Conservation (phyloP, 2,797 vertebrate genomes). For the Acanthiza pusilla region DNA sequence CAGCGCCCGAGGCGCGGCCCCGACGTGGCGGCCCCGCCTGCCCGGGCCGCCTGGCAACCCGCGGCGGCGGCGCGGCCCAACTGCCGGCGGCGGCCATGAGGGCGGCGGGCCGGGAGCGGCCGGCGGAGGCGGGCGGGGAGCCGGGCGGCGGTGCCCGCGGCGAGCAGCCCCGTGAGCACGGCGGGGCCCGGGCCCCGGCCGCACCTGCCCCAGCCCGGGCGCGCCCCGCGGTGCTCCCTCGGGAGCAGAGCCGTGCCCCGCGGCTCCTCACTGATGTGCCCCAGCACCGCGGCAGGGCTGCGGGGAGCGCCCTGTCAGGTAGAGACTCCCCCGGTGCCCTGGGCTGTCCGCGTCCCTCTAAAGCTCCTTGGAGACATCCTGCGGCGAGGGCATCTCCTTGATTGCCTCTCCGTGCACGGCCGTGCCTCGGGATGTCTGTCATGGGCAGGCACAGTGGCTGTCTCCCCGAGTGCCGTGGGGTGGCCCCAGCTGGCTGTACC, state of each 20-base stretch:
- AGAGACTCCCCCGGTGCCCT: accelerated
- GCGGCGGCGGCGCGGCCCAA: not conserved
- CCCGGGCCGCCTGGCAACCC: not conserved
- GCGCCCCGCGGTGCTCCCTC: not conserved
- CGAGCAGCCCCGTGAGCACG: not conserved
- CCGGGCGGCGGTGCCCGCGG: not conserved
- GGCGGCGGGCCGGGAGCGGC: not conserved
- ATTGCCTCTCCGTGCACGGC: accelerated
- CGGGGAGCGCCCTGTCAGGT: not conserved
- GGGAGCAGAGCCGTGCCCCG: accelerated
- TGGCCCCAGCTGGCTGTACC: too few relatives aligned
- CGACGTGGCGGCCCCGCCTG: not conserved
- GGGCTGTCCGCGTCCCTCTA: not conserved
- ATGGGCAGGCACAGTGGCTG: accelerated
- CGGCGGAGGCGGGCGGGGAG: not conserved
- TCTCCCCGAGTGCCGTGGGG: too few relatives aligned
- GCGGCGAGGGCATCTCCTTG: not conserved
- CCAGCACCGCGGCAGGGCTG: not conserved
- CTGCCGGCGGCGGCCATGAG: not conserved
- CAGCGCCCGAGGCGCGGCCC: too few relatives aligned
- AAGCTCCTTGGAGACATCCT: not conserved
- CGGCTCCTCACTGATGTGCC: not conserved
- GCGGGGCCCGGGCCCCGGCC: not conserved
- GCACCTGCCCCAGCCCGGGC: not conserved
- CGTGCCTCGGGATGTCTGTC: not conserved